Percentiles rank a stretch among this genome's conserved stretches.
Conservation (phyloP, 2,113 vertebrate species). For the Xyliphius kryptos region DNA sequence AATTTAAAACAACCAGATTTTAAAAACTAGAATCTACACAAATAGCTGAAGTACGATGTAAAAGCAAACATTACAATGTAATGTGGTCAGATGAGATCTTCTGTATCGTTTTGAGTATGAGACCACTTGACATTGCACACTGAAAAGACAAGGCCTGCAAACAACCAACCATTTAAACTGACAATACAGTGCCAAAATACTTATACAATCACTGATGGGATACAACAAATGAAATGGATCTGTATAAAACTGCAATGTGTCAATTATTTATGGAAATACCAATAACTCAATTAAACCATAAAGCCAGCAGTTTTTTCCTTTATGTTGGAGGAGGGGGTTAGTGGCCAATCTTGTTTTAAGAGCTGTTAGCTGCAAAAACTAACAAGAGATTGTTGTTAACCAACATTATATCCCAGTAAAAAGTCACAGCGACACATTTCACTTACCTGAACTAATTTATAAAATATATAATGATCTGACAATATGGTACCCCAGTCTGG, state of each 20-base stretch:
- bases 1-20: neutral
- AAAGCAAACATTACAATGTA: constrained; percentile 65
- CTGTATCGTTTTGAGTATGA: constrained; percentile 60
- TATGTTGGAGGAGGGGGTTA: no score
- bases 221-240: constrained; percentile 26
- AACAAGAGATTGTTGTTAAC: no score
- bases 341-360: no score
- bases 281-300: constrained; percentile 26
- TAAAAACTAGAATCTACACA: constrained; percentile 39
- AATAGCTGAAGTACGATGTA: constrained; percentile 45
- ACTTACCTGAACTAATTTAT: no score
- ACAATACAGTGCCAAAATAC: constrained; percentile 22
- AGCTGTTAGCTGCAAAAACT: no score
- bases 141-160: constrained; percentile 60
- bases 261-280: constrained; percentile 23
- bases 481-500: no score
- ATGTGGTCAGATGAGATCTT: constrained; percentile 62
- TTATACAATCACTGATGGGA: constrained; percentile 4
- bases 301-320: neutral
- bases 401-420: no score
- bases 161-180: constrained; percentile 46
- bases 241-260: constrained; percentile 26
- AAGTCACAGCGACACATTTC: no score
- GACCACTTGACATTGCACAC: constrained; percentile 67
- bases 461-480: no score